Evolutionary conservation across 1,140 invertebrate species (phyloP).

Genomic region (Euura saliciscinereae): DNA sequence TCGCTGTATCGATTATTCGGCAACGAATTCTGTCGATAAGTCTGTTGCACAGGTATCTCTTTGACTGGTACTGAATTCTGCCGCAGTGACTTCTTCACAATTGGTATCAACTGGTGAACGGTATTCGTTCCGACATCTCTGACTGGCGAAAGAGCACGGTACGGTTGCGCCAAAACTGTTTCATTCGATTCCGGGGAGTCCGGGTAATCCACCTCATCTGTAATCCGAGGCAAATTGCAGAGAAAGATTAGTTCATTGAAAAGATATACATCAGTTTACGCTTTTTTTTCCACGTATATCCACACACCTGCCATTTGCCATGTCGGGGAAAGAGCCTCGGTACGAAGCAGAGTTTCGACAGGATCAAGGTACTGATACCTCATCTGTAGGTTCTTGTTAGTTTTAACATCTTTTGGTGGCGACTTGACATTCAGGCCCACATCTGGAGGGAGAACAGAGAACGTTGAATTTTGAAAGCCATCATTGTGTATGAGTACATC

Average conservation of each 20-base stretch:
- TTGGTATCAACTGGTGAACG: conserved; percentile 32
- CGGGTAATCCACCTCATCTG: conserved; percentile 55
- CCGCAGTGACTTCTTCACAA: conserved; percentile 34
- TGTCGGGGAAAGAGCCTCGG: conserved; percentile 50
- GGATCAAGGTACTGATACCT: conserved; percentile 49
- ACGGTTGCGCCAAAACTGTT: conserved; percentile 52
- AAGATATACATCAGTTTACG: not conserved
- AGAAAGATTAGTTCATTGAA: conserved; percentile 17
- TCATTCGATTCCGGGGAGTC: conserved; percentile 60
- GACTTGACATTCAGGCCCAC: conserved; percentile 44
- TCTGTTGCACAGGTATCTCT: conserved; percentile 16
- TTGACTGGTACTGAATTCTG: conserved; percentile 24
- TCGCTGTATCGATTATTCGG: conserved; percentile 30
- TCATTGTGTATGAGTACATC: too few relatives aligned
- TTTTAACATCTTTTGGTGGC: conserved; percentile 54
- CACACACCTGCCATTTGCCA: conserved; percentile 46
- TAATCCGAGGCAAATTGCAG: too few relatives aligned
- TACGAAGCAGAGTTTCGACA: conserved; percentile 43
- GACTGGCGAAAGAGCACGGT: conserved; percentile 51
- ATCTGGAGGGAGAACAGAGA: conserved; percentile 34
- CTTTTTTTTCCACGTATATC: not conserved
- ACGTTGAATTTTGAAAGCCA: too few relatives aligned
- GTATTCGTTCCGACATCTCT: conserved; percentile 50
- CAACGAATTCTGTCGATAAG: conserved; percentile 23
- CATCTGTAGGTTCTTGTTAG: conserved; percentile 56